These are phyloP conservation scores for Pteronura brasiliensis DNA, from an alignment of 2,113 vertebrate genomes.

Conservation along the genomic window DNA sequence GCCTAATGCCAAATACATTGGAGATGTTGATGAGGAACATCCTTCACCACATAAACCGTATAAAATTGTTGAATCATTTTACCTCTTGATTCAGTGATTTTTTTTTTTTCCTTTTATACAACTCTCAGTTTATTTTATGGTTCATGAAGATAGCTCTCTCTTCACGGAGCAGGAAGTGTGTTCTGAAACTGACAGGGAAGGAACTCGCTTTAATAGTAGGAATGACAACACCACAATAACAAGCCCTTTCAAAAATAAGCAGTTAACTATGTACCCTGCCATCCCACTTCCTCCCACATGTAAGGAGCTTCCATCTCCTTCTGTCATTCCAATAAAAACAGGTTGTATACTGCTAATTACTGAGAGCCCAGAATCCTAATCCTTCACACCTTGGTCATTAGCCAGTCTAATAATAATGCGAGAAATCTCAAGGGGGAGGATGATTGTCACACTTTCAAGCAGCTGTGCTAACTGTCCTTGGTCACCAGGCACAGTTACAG, in stretches of 20 bases:
- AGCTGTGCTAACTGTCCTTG: constrained; percentile 66
- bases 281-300: not conserved
- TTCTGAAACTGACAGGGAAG: not conserved
- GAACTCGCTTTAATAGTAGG: not conserved
- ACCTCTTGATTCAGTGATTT: not conserved
- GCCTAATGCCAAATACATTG: not conserved
- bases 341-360: not conserved
- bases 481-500: constrained; percentile 48
- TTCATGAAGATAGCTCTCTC: not conserved
- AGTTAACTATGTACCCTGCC: not conserved
- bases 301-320: not conserved
- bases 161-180: not conserved
- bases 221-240: not conserved
- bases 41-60: not conserved
- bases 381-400: constrained; percentile 48
- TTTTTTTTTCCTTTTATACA: not conserved
- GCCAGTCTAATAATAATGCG: constrained; percentile 73
- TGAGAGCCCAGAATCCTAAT: constrained; percentile 8
- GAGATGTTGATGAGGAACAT: not conserved
- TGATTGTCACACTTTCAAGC: constrained; percentile 68
- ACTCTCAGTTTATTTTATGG: not conserved
- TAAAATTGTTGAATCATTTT: not conserved
- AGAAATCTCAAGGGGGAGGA: constrained; percentile 46
- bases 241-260: not conserved
- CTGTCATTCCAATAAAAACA: constrained; percentile 6